phyloP scores from a whole-genome alignment of 2,888 invertebrate genomes.

The Reticulitermes lucifugus region DNA sequence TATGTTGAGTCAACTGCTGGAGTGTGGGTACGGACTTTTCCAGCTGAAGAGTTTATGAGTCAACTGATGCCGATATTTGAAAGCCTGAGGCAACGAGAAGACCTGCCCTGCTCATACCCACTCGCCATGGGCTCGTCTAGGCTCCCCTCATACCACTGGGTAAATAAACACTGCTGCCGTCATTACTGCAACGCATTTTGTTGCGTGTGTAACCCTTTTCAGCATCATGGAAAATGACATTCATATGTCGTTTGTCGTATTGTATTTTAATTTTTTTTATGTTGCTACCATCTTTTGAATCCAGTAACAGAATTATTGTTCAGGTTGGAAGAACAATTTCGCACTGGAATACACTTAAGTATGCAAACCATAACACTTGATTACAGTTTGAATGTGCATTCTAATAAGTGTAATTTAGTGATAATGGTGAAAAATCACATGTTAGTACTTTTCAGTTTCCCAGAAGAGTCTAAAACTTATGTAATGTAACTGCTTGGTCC shows the following conservation, averaged over 20 bases:
- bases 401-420: too few relatives aligned
- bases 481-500: too few relatives aligned
- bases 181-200: conserved; percentile 1
- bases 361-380: too few relatives aligned
- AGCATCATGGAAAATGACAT: conserved; percentile 12
- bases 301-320: too few relatives aligned
- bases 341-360: too few relatives aligned
- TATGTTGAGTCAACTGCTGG: not conserved
- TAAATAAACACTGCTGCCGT: conserved; percentile 62
- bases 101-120: conserved; percentile 91
- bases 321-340: too few relatives aligned
- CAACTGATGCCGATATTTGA: conserved; percentile 97
- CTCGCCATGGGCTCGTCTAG: conserved; percentile 82
- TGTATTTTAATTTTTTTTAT: not conserved
- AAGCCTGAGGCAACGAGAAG: conserved; percentile 90
- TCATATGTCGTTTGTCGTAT: not conserved
- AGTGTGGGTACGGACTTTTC: conserved; percentile 50
- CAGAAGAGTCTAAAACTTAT: too few relatives aligned
- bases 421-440: too few relatives aligned
- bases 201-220: not conserved
- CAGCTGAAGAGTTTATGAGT: conserved; percentile 95
- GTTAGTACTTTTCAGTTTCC: too few relatives aligned
- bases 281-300: too few relatives aligned
- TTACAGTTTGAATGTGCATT: too few relatives aligned
- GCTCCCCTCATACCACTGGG: conserved; percentile 81